Conservation (phyloP, 2,797 vertebrate species). For the Enteromius afrohamiltoni region DNA sequence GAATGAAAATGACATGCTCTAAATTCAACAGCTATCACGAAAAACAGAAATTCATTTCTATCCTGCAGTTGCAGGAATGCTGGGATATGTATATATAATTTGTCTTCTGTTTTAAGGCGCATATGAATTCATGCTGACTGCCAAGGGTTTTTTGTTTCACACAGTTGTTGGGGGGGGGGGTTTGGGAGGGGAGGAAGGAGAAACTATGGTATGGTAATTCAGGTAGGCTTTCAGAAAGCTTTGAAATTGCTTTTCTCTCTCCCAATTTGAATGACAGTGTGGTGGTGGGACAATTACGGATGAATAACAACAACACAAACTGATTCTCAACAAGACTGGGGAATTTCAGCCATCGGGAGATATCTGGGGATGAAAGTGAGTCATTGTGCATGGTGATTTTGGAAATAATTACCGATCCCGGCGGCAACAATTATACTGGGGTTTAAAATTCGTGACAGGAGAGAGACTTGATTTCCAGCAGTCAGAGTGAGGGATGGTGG, state of each 20-base stretch:
- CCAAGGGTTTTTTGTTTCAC: constrained; percentile 37
- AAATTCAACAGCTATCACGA: constrained; percentile 67
- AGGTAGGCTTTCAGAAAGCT: constrained; percentile 57
- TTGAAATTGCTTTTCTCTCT: constrained; percentile 65
- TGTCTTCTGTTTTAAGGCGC: constrained; percentile 41
- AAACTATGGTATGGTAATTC: constrained; percentile 56
- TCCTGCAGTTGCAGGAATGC: constrained; percentile 46
- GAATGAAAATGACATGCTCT: constrained; percentile 65
- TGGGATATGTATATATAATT: constrained; percentile 49
- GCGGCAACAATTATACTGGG: constrained; percentile 44
- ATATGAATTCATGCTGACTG: constrained; percentile 50
- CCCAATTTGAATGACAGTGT: constrained; percentile 66
- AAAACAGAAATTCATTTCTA: constrained; percentile 54
- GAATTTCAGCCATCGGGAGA: constrained; percentile 57
- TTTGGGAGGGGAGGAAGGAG: background rate
- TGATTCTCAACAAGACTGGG: constrained; percentile 40
- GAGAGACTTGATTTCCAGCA: constrained; percentile 26
- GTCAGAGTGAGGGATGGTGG: constrained; percentile 6
- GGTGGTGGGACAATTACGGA: constrained; percentile 66
- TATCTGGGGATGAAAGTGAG: constrained; percentile 55
- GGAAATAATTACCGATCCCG: constrained; percentile 52
- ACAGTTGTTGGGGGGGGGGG: constrained; percentile 20
- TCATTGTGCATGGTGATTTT: constrained; percentile 41
- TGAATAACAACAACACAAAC: constrained; percentile 67
- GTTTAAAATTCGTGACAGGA: constrained; percentile 37